phyloP scores from a whole-genome alignment of 2,797 vertebrate species.

The Morus bassanus region DNA sequence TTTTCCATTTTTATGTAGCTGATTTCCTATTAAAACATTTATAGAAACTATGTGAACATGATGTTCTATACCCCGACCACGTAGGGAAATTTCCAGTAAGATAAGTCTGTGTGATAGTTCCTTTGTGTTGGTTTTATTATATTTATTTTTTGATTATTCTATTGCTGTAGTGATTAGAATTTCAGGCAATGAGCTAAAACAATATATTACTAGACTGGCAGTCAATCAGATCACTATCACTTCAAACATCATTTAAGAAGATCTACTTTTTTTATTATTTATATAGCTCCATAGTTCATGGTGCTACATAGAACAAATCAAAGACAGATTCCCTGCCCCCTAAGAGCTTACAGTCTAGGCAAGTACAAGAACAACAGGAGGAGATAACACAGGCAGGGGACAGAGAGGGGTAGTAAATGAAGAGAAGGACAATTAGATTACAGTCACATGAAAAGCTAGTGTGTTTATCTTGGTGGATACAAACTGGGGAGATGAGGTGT shows the following conservation, averaged over 20 bases:
- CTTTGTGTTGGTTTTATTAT: not conserved
- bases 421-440: constrained; percentile 32
- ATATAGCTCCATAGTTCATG: constrained; percentile 65
- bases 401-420: constrained; percentile 8
- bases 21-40: not conserved
- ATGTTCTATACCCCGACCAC: fast-evolving
- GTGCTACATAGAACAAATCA: constrained; percentile 60
- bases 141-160: not conserved
- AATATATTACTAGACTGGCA: not conserved
- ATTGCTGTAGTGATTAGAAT: not conserved
- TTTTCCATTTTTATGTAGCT: not conserved
- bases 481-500: not conserved
- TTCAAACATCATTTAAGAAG: constrained; percentile 57
- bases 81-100: not conserved
- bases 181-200: not conserved
- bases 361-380: constrained; percentile 56
- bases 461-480: not conserved
- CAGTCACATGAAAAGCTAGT: constrained; percentile 41
- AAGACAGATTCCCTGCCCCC: constrained; percentile 53
- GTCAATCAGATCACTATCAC: constrained; percentile 53
- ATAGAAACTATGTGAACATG: not conserved
- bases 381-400: constrained; percentile 44
- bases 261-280: constrained; percentile 64
- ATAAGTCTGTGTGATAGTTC: not conserved
- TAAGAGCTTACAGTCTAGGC: constrained; percentile 55